phyloP scores from a whole-genome alignment of 2,888 invertebrate species.

The Morpho achilles region DNA sequence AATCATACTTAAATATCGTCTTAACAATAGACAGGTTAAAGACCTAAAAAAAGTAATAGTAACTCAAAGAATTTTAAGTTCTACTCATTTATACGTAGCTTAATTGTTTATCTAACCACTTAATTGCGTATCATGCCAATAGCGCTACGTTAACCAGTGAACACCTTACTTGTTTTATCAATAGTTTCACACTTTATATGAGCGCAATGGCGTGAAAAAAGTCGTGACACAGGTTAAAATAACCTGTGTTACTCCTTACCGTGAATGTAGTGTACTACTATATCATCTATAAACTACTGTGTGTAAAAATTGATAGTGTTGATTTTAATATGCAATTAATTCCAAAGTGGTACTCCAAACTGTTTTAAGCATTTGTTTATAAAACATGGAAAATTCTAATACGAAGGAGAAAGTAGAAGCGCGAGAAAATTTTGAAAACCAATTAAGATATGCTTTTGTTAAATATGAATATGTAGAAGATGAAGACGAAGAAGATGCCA shows the following conservation, averaged over 20 bases:
- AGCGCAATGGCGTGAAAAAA: slow-evolving; percentile 17
- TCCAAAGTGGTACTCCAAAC: too few relatives aligned
- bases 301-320: not conserved
- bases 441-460: slow-evolving; percentile 60
- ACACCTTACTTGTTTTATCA: slow-evolving; percentile 64
- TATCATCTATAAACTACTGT: not conserved
- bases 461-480: slow-evolving; percentile 58
- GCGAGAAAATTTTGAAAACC: slow-evolving; percentile 65
- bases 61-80: too few relatives aligned
- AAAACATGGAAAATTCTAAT: slow-evolving; percentile 40
- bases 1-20: too few relatives aligned
- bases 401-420: slow-evolving; percentile 57
- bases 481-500: slow-evolving; percentile 62
- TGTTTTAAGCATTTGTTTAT: not conserved
- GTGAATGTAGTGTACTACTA: not conserved
- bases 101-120: not conserved
- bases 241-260: not conserved
- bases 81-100: too few relatives aligned
- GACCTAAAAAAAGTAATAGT: too few relatives aligned
- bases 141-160: slow-evolving; percentile 30
- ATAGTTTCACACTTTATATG: slow-evolving; percentile 58
- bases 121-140: slow-evolving; percentile 12
- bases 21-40: too few relatives aligned
- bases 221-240: too few relatives aligned
- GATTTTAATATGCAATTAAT: not conserved